Conservation (phyloP, 2,113 vertebrate genomes). For the Oxygymnocypris stewartii region DNA sequence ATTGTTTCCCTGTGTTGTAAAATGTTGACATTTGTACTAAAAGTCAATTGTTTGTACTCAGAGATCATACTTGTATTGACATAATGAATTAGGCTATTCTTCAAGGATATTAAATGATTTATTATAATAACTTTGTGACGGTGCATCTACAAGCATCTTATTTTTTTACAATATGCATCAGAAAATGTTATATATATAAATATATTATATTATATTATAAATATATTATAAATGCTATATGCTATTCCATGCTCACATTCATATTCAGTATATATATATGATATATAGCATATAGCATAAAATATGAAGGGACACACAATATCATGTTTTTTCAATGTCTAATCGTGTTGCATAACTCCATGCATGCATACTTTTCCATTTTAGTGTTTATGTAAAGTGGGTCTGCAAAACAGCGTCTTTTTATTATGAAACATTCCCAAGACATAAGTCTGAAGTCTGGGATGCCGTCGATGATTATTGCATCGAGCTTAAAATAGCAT, state of each 20-base stretch:
- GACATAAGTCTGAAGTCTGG: neutral
- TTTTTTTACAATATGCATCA: neutral
- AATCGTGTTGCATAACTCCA: conserved; percentile 7
- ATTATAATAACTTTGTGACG: neutral
- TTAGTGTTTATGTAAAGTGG: neutral
- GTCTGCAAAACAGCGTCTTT: neutral
- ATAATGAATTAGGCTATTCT: neutral
- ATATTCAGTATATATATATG: neutral
- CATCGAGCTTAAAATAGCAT: conserved; percentile 24
- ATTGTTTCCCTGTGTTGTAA: neutral
- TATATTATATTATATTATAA: no score
- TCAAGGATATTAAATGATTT: neutral
- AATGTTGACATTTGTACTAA: neutral
- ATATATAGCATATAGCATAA: neutral
- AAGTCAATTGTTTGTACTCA: neutral
- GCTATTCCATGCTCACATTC: neutral
- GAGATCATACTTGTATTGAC: neutral
- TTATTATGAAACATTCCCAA: conserved; percentile 9
- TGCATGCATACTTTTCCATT: conserved; percentile 3
- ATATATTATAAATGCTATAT: no score
- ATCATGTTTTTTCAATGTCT: neutral
- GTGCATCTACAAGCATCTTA: neutral
- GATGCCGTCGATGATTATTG: neutral
- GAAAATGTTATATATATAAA: accelerated
- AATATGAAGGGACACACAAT: neutral